Evolutionary conservation across 2,888 invertebrate genomes (phyloP).

Genomic region (Tribolium freemani): DNA sequence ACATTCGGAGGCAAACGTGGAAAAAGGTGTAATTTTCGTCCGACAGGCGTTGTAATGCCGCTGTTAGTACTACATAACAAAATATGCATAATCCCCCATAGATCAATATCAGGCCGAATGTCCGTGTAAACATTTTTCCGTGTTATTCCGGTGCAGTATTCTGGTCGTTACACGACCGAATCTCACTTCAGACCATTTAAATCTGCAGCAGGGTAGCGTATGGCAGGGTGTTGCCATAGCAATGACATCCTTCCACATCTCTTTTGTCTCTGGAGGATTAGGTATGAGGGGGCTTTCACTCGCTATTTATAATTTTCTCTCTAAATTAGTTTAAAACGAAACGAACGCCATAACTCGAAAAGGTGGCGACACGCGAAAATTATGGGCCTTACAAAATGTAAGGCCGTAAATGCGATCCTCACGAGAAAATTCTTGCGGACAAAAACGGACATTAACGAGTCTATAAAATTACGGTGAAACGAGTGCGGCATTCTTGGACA

Average conservation of each 20-base stretch:
- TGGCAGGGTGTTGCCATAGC: conserved; percentile 58
- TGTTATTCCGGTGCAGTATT: conserved; percentile 21
- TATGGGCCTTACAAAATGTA: not conserved
- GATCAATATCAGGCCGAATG: conserved; percentile 18
- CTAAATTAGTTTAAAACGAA: conserved; percentile 39
- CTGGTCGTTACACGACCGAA: conserved; percentile 44
- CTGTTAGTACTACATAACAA: not conserved
- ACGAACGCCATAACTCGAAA: conserved; percentile 22
- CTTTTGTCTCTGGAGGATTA: conserved; percentile 53
- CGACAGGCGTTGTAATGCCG: not conserved
- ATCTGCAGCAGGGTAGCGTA: conserved; percentile 54
- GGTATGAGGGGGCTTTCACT: conserved; percentile 42
- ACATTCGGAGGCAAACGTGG: too few relatives aligned
- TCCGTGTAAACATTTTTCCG: conserved; percentile 30
- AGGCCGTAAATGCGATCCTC: too few relatives aligned
- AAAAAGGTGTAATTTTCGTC: too few relatives aligned
- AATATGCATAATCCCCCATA: conserved; percentile 15
- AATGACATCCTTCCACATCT: conserved; percentile 60
- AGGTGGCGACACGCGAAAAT: conserved; percentile 26
- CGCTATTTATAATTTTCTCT: conserved; percentile 41
- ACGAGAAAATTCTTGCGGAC: too few relatives aligned
- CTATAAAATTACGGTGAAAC: too few relatives aligned
- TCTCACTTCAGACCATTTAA: conserved; percentile 56
- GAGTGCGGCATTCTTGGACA: too few relatives aligned
- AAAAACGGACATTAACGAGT: too few relatives aligned